Evolutionary conservation across 1,140 invertebrate species (phyloP), one percentile per base, ranked within the genome.

Genomic region (Dendrolimus kikuchii): DNA sequence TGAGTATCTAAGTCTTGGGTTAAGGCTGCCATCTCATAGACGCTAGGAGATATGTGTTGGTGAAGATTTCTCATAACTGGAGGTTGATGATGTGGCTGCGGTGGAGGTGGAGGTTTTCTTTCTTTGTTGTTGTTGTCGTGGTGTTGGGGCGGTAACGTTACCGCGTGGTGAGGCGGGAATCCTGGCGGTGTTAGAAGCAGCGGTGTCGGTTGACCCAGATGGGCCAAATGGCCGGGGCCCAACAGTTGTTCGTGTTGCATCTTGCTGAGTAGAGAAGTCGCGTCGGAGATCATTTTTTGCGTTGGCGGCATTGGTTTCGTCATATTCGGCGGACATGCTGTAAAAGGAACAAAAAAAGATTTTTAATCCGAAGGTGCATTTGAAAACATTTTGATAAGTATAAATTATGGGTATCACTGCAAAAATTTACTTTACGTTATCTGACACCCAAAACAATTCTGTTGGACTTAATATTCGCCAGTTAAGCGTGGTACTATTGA

Each of bases 1-100:
- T 99, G 96, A 0, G 98, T 99, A 77, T 99, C 98, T 38, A 99
- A 90, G 75, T 99, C 97, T 66, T 97, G 96, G 1, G 97, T 98
- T 5, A 99, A 89, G 4, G 97, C 97, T 4, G 97, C 96, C 93
- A 99, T 97, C 85, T 99, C 97, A 79, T 98, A 98, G 0, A 98
- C 95, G 63, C 93, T 95, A 2, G 92, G 95, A 36, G 94, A 94
- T 69, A 95, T 92, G 68, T 95, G 94, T 49, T 94, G 93, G 64
- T 94, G 93, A 10, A 95, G 89, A 40, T 87, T 89, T 36, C 92
- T 89, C 86, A 95, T 89, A 1, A 91, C 88, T 42, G 92, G 90
- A 6, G 90, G 89, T 44, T 91, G 90, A 76, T 90, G 89, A 67
- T 89, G 90, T 52, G 88, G 90, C 62, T 91, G 89, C 4, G 90